Evolutionary conservation across 2,797 vertebrate species (phyloP), one percentile per base, ranked within the genome.

Genomic region (Agapornis canus): DNA sequence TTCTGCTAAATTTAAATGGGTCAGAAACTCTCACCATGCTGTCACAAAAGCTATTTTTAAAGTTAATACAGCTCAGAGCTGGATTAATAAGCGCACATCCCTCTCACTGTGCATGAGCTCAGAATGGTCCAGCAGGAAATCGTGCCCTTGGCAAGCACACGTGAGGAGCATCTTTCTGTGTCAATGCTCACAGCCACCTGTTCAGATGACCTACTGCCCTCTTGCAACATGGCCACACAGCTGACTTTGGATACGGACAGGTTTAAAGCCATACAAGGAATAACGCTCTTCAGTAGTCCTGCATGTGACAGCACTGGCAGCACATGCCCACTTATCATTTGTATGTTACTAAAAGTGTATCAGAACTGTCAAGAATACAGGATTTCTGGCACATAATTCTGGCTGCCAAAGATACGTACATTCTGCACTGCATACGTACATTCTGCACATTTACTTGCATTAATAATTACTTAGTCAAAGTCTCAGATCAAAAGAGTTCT

Each of bases 1-100:
- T 66, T 95, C 82, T 90, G 73, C 63, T 95, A 93, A 79, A 95
- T 96, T 93, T 93, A 96, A 96, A 86, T 96, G 70, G 96, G 95
- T 96, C 95, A 96, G 83, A 92, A 95, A 93, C 77, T 79, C 95
- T 95, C 86, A 69, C 56, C 70, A 72, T 79, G 81, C 86, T 93
- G 95, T 73, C 88, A 95, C 90, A 86, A 90, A 84, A 95, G 93
- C 93, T 96, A 96, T 96, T 96, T 96, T 96, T 96, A 95, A 95
- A 90, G 73, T 94, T 96, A 96, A 96, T 96, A 31, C 93, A 89
- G 90, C 88, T 96, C 90, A 90, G 83, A 89, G 63, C 56, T 72
- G 90, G 95, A 97, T 97, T 97, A 96, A 86, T 40, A 63, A 93
- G 71, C 5, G 9, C 71, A 89, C 82, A 90, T 91, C 92, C 84